Evolutionary conservation across 92 coral and sea anemone species (phyloP), one percentile per base, ranked within the genome.

Genomic region (Epizoanthus illoricatus): DNA sequence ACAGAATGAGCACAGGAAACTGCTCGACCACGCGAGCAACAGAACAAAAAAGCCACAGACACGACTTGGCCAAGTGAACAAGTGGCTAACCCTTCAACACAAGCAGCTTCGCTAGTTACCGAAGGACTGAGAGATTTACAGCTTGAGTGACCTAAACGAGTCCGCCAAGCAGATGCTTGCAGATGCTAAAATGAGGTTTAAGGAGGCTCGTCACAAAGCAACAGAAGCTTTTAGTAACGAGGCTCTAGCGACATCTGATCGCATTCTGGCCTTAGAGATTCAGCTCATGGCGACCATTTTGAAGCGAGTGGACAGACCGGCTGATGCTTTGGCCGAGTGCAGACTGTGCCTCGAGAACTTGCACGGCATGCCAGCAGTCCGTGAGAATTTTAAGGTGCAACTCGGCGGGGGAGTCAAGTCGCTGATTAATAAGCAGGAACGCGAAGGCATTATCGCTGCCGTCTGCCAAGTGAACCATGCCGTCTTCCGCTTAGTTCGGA

Each of bases 201-300:
- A 65, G 49, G 68, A 71, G 18, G 79, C 90, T 3, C 86, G 88
- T 2, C 70, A 15, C 17, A 68, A 90, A 36, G 88, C 90, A 67
- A 90, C 90, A 28, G 75, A 74, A 56, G 93, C 90, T 8, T 90
- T 90, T 45, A 66, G 58, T 59, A 80, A 90, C 73, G 88, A 90
- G 75, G 84, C 85, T 0, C 75, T 90, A 24, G 36, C 61, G 11
- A 52, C 74, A 6, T 68, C 76, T 15, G 90, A 90, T 20, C 90
- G 93, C 19, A 49, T 90, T 42, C 66, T 64, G 28, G 90, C 93
- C 0, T 62, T 87, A 84, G 69, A 69, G 10, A 65, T 76, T 36
- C 90, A 88, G 60, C 64, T 90, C 24, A 74, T 90, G 80, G 88
- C 90, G 47, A 90, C 88, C 7, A 68, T 89, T 56, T 81, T 89